Evolutionary conservation across 2,113 vertebrate species (phyloP), one percentile per base, ranked within the genome.

Genomic region (Gavia stellata): DNA sequence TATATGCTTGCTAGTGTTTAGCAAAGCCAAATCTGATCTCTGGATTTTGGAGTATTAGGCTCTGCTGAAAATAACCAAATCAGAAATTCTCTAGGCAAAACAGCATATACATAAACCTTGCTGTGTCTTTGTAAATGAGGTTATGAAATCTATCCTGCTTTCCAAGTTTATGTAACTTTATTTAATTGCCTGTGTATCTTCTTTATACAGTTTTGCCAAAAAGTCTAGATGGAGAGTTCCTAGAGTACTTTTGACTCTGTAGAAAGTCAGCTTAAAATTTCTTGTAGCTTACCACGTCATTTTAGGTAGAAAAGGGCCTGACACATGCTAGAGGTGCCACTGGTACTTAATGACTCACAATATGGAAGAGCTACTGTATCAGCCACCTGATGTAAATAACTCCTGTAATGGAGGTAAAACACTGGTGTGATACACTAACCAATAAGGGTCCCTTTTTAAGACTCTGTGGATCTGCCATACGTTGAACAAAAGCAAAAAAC

Each of bases 231-330:
- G 45, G 12, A 47, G 33, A 50, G 9, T 36, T 63, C 10, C 44
- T 65, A 31, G 9, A 65, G n/a, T 44, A 55, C 24, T 52, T 78
- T 75, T 65, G 12, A 50, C 17, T 66, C 19, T n/a, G 14, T n/a
- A 50, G 33, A 63, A 78, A 80, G 7, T 11, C 11, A 67, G 1
- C 14, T 67, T 50, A 29, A 95, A n/a, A 20, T 33, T 40, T 84
- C 17, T 47, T 45, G 8, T 5, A 0, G 0, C 2, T 93, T 74
- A 44, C 9, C 13, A 16, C 47, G 13, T 58, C 2, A 16, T n/a
- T 82, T 92, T 29, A 55, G 13, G 12, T 12, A 88, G 49, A 86
- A 95, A 86, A 55, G 5, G 9, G 4, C 15, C 31, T 77, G 49
- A 59, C 14, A 13, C 13, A 7, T 38, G 3, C 20, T 67, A 56